These are phyloP conservation scores for Delphinus delphis DNA, from an alignment of 2,113 vertebrate genomes.

Conservation along the genomic window DNA sequence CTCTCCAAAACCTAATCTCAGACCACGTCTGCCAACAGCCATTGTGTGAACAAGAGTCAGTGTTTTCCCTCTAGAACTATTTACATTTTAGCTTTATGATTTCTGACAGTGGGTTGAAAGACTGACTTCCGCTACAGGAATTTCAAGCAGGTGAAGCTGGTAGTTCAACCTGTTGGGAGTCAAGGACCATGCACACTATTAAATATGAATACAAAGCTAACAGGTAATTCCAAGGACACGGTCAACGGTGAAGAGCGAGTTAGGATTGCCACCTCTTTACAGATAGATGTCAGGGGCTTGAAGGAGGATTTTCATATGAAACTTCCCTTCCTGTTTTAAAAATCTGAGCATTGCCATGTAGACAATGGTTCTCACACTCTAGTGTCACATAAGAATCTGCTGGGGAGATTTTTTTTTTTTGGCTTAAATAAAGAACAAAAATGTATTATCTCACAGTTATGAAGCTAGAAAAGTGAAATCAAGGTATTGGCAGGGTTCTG, in stretches of 20 bases:
- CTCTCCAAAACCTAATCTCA: not conserved
- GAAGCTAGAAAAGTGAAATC: not conserved
- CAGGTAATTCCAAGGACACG: accelerated
- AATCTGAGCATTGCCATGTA: not conserved
- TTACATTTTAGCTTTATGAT: not conserved
- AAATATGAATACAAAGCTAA: accelerated
- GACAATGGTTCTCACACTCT: not conserved
- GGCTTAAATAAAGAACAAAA: not conserved
- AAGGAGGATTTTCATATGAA: not conserved
- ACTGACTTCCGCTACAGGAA: not conserved
- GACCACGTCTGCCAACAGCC: not conserved
- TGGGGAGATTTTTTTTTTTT: not conserved
- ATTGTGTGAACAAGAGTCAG: not conserved
- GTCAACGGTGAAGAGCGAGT: accelerated
- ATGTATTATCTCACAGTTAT: not conserved
- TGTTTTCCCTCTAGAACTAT: not conserved
- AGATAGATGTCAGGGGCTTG: accelerated
- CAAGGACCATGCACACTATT: not conserved
- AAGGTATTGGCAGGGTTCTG: not conserved
- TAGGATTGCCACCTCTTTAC: not conserved
- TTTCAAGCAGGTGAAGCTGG: not conserved
- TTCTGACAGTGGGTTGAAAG: not conserved
- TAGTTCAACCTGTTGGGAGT: not conserved
- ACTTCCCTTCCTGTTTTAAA: not conserved
- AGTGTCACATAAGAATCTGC: not conserved